Evolutionary conservation across 2,888 invertebrate genomes (phyloP), one percentile per base, ranked within the genome.

Genomic region (Caenorhabditis panamensis): DNA sequence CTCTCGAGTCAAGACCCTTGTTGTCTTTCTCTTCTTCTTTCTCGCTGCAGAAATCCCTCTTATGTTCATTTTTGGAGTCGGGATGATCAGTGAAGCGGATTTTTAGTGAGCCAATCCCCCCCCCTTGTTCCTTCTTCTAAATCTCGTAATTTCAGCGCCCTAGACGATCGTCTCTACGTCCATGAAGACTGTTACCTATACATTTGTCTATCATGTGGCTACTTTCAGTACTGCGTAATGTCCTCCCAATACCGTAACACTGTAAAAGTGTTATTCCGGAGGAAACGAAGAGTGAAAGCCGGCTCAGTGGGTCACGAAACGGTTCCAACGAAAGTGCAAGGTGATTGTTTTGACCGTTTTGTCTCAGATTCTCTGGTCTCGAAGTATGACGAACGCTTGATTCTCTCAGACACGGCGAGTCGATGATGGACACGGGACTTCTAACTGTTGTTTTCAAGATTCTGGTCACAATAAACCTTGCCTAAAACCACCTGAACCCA

Each of bases 61-160:
- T 1, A 51, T 41, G 20, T 28, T 64, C 16, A 64, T 64, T 20
- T 64, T 51, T 20, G 63, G 63, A 1, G 28, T 64, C 16, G 63
- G 63, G 6, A 31, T 64, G 11, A 49, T 64, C 20, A 64, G 63
- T 20, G 22, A 51, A 18, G 63, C 31, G 3, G 63, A 64, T 20
- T 64, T 64, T 20, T 49, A 28, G 63, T 64, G n/a, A 64, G 63
- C 44, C 36, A 5, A 13, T 41, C 13, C 16, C 13, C 41, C 16
- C 5, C 41, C 36, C 36, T 8, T 8, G 36, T 36, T 41, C 41
- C 5, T 41, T 16, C 9, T 16, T 5, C 13, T 6, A 4, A 44
- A n/a, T 9, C 3, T n/a, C 13, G 18, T 44, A 44, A 3, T 11
- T 28, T 26, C 28, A 54, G 54, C n/a, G 54, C 54, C 3, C 26